Percentiles rank a stretch among this genome's conserved stretches.
Conservation (phyloP, 2,888 invertebrate species). For the Drymonia ruficornis region DNA sequence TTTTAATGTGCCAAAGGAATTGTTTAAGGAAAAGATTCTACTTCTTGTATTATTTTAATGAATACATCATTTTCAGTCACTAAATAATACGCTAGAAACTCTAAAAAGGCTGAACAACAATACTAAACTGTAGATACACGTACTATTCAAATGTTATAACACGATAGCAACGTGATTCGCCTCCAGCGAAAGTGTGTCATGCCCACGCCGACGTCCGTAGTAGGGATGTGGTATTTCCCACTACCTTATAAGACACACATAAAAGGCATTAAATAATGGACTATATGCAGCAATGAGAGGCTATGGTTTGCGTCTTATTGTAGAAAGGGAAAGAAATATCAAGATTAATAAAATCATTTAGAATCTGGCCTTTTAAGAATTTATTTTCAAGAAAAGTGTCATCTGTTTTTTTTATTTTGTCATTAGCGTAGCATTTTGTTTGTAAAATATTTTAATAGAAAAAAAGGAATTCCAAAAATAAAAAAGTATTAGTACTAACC, state of each 20-base stretch:
- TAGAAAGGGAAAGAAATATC: background rate
- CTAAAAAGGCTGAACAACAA: conserved; percentile 9
- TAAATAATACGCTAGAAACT: background rate
- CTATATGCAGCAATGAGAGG: conserved; percentile 5
- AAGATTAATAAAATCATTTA: too few relatives aligned
- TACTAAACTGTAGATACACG: conserved; percentile 8
- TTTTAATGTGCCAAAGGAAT: background rate
- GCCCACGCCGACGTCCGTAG: conserved; percentile 51
- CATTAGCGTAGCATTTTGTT: too few relatives aligned
- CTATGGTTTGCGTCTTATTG: background rate
- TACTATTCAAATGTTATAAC: conserved; percentile 44
- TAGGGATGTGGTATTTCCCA: conserved; percentile 59
- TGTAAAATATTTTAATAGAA: too few relatives aligned
- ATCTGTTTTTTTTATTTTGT: too few relatives aligned
- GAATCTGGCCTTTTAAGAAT: too few relatives aligned
- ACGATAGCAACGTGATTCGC: conserved; percentile 43
- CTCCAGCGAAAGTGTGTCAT: conserved; percentile 70
- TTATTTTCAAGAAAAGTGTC: too few relatives aligned
- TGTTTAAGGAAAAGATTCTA: background rate
- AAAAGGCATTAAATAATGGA: conserved; percentile 32
- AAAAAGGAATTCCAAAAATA: too few relatives aligned
- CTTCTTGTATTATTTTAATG: background rate
- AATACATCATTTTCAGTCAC: background rate
- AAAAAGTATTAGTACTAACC: too few relatives aligned
- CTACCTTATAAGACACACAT: conserved; percentile 32